Base-by-base conservation (phyloP, 2,797 vertebrate genomes). In the Neosilurus mollespiculum region DNA sequence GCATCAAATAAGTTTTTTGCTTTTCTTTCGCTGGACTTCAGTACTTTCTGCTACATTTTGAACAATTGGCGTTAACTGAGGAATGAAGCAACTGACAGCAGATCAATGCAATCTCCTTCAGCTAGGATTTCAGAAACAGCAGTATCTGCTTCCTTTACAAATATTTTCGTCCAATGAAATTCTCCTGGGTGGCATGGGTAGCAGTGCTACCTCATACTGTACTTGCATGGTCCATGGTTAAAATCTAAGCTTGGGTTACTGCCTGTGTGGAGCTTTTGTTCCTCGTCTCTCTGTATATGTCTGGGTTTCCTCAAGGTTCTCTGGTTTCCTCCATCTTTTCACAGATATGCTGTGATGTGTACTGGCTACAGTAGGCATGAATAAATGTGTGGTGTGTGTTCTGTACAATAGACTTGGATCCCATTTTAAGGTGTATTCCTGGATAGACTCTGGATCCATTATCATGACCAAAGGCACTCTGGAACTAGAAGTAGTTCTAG, bases 91-190 rank as follows among this genome's bases (percentile, higher is more conserved):
- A 64, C 76, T 18, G 76, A 62, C 12, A 78, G 59, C 34, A 61
- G 75, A 34, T 75, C 72, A 15, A n/a, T 61, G 59, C 11, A 37
- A 43, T n/a, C 75, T 43, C 75, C 75, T 61, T 77, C 20, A 77
- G 58, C 34, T 77, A 61, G 4, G 14, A 62, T 43, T 62, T 77
- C 18, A 61, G 30, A 61, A 77, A 77, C 61, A 22, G 56, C 56
- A 61, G 15, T 61, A 34, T 10, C 34, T 43, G 34, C 75, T 61
- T 78, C 11, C 34, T 61, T 61, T 14, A 62, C 12, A 78, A 78
- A 24, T n/a, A 61, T 2, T 37, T 59, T n/a, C n/a, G 54, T 49
- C 75, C 12, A 43, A 49, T 62, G 34, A 62, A 62, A 24, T 24
- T 61, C 11, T 43, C 3, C 14, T 62, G 58, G 34, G 37, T 0